These are phyloP conservation scores for Rhynchophorus ferrugineus DNA, from an alignment of 1,140 invertebrate species.

Conservation along the genomic window DNA sequence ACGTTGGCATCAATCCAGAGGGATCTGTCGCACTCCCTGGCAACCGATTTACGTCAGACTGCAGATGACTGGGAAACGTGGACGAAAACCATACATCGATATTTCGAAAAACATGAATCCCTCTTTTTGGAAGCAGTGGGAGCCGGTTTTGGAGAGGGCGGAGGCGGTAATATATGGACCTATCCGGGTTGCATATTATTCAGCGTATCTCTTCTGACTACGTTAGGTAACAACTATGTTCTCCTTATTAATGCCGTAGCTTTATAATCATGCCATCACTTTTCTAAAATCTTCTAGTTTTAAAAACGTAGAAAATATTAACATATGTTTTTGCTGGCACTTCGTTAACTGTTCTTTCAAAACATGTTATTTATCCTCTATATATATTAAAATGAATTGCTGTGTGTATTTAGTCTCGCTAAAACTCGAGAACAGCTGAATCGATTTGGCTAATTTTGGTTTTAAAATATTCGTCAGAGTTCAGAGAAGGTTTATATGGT, in stretches of 20 bases:
- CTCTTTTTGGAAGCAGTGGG: slow-evolving; percentile 46
- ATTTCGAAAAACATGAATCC: slow-evolving; percentile 47
- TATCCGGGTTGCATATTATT: slow-evolving; percentile 55
- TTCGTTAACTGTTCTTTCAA: too few species aligned
- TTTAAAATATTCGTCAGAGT: too few species aligned
- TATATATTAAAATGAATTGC: too few species aligned
- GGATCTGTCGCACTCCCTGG: slow-evolving; percentile 45
- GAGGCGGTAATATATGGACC: slow-evolving; percentile 50
- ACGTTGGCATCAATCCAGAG: slow-evolving; percentile 45
- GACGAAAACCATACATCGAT: slow-evolving; percentile 46
- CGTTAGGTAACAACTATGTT: slow-evolving; percentile 43
- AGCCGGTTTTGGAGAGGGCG: slow-evolving; percentile 49
- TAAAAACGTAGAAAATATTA: slow-evolving; percentile 1
- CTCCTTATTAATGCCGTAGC: not conserved
- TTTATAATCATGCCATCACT: not conserved
- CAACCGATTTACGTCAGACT: slow-evolving; percentile 46
- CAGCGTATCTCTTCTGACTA: slow-evolving; percentile 52
- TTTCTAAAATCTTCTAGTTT: not conserved
- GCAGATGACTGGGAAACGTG: slow-evolving; percentile 42
- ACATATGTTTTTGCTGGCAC: too few species aligned
- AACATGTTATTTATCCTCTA: too few species aligned
- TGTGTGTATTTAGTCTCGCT: too few species aligned
- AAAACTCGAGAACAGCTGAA: too few species aligned
- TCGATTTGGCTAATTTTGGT: too few species aligned
- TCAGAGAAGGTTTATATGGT: too few species aligned